phyloP scores from a whole-genome alignment of 2,888 invertebrate species.

The Leucoma salicis region DNA sequence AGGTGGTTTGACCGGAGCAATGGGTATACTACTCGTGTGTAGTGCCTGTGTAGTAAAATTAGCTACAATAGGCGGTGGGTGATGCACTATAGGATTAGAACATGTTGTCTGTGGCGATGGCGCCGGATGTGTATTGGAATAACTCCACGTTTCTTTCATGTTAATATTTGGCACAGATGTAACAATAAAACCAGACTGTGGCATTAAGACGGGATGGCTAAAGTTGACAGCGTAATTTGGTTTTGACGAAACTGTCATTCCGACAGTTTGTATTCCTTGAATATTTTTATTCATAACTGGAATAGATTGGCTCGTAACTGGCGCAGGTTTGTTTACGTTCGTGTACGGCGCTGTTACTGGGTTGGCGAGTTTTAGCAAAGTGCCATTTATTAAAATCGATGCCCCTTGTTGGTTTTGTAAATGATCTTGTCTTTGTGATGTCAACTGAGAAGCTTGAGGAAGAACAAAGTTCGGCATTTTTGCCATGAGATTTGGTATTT shows the following conservation, averaged over 20 bases:
- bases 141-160: constrained; percentile 76
- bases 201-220: constrained; percentile 73
- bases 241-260: constrained; percentile 77
- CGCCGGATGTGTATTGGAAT: constrained; percentile 53
- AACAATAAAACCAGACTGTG: constrained; percentile 75
- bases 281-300: constrained; percentile 72
- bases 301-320: constrained; percentile 63
- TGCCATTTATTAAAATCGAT: constrained; percentile 77
- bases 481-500: constrained; percentile 83
- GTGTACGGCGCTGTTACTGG: constrained; percentile 61
- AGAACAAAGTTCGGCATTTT: constrained; percentile 80
- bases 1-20: constrained; percentile 73
- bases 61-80: constrained; percentile 61
- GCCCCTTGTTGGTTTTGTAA: constrained; percentile 70
- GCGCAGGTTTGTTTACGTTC: constrained; percentile 59
- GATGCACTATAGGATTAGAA: constrained; percentile 63
- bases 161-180: constrained; percentile 80
- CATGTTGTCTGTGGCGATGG: constrained; percentile 58
- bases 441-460: constrained; percentile 63
- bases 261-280: constrained; percentile 67
- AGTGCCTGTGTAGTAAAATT: constrained; percentile 61
- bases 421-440: constrained; percentile 64
- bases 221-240: constrained; percentile 77
- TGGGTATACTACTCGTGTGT: constrained; percentile 73
- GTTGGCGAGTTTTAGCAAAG: constrained; percentile 72